Evolutionary conservation across 2,797 vertebrate genomes (phyloP), one percentile per base, ranked within the genome.

Genomic region (Xiphophorus birchmanni): DNA sequence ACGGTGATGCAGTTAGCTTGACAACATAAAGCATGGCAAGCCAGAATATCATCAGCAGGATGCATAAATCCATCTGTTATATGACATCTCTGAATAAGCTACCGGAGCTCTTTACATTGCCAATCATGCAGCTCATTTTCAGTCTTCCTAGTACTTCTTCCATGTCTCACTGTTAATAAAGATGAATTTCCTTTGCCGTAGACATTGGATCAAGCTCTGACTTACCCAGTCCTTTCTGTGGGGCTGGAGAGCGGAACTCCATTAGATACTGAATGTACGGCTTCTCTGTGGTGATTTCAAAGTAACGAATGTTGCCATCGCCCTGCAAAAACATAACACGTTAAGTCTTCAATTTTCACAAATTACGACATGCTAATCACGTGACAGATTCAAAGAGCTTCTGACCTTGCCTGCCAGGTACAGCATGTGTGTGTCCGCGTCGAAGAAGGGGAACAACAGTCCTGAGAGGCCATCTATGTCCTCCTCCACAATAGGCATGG

Each of bases 381-480:
- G 2, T 17, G 21, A 17, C 5, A n/a, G 1, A 26, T 75, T n/a
- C 15, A 21, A 47, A 37, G 17, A 10, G 1, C 47, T 11, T 29
- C 92, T 84, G 88, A 99, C 98, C 97, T 99, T 99, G 87, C 99
- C 98, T 47, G 99, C 98, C 93, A 99, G 90, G 92, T 99, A 99
- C 45, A 99, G 91, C 98, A 99, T 99, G 93, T 99, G 98, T 0
- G 98, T 99, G 93, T 99, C 98, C 0, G 97, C 95, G 0, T 99
- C 99, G 0, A 99, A 99, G 95, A 99, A 99, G 0, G 98, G 98
- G 90, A 99, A 99, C 78, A 99, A 94, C 77, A 99, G 95, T 56
- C 99, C 98, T 0, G 99, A 99, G n/a, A 99, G 97, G 0, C 99
- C 98, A 0, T 99, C 99, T 0, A 99, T 98, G 89, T 99, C 98